A percentile compares a stretch with the other conserved stretches of the same genome.
These are phyloP conservation scores for Dipodomys spectabilis DNA, from an alignment of 2,113 vertebrate genomes.

Conservation along the genomic window DNA sequence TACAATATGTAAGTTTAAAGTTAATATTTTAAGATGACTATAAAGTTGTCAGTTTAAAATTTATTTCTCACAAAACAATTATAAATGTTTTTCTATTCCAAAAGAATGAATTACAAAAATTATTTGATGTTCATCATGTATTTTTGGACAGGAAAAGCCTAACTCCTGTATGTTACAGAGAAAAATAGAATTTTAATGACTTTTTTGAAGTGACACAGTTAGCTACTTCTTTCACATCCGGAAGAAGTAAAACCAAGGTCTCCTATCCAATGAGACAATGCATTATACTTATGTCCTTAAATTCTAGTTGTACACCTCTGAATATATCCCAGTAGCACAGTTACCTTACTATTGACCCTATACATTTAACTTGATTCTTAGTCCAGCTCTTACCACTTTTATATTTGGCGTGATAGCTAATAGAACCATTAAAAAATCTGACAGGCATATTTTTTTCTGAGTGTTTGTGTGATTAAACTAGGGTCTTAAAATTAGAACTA, in stretches of 20 bases:
- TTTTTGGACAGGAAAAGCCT: not conserved
- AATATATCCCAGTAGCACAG: not conserved
- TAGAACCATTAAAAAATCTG: not conserved
- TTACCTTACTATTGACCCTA: not conserved
- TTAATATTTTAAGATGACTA: constrained; percentile 34
- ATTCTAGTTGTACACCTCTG: not conserved
- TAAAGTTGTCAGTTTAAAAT: constrained; percentile 20
- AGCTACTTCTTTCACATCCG: constrained; percentile 18
- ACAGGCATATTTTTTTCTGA: constrained; percentile 10
- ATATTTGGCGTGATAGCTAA: constrained; percentile 15
- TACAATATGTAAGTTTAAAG: not conserved
- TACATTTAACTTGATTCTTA: not conserved
- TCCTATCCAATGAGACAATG: not conserved
- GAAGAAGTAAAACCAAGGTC: not conserved
- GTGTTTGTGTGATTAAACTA: constrained; percentile 7
- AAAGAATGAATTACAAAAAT: not conserved
- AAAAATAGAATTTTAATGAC: constrained; percentile 31
- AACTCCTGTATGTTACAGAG: constrained; percentile 1
- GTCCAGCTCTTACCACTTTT: constrained; percentile 15
- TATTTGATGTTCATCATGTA: not conserved
- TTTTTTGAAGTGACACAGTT: constrained; percentile 1
- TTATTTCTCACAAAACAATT: constrained; percentile 43
- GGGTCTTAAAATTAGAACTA: not conserved
- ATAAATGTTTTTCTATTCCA: constrained; percentile 41
- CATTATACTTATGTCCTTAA: not conserved